A percentile compares a stretch with the other conserved stretches of the same genome.
These are phyloP conservation scores for Lophura swinhoii DNA, from an alignment of 2,797 vertebrate genomes.

Conservation along the genomic window DNA sequence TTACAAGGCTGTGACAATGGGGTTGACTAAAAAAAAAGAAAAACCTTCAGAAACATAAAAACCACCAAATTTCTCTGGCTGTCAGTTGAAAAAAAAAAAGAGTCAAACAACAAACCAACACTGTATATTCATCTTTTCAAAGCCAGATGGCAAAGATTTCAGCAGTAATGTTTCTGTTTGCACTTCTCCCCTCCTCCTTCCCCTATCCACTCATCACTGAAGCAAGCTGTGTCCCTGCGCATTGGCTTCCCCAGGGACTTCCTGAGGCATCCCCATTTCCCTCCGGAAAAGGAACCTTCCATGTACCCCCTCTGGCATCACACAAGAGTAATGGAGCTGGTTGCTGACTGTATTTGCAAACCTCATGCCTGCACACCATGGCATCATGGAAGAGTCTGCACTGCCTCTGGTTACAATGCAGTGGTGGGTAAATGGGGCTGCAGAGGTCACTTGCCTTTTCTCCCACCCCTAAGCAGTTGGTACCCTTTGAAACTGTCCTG, in stretches of 20 bases:
- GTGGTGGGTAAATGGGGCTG: not conserved
- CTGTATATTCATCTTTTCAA: not conserved
- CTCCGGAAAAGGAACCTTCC: not conserved
- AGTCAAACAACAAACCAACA: not conserved
- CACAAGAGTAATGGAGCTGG: not conserved
- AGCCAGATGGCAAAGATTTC: not conserved
- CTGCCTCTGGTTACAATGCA: fast-evolving
- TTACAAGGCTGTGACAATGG: not conserved
- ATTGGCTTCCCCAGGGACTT: not conserved
- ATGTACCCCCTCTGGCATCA: not conserved
- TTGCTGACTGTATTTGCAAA: not conserved
- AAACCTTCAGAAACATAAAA: not conserved
- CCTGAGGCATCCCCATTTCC: not conserved
- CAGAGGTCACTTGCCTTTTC: not conserved
- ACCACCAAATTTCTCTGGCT: not conserved
- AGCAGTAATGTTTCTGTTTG: not conserved
- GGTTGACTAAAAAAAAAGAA: not conserved
- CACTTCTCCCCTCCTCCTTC: not conserved
- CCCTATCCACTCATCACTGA: not conserved
- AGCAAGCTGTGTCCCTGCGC: fast-evolving
- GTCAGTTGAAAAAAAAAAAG: not conserved
- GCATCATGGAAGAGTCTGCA: not conserved
- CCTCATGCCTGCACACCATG: not conserved
- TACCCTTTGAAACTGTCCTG: not conserved
- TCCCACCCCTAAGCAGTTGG: not conserved